Percentiles rank a stretch among this genome's conserved stretches.
phyloP scores from a whole-genome alignment of 2,888 invertebrate species.

The Vanessa cardui region DNA sequence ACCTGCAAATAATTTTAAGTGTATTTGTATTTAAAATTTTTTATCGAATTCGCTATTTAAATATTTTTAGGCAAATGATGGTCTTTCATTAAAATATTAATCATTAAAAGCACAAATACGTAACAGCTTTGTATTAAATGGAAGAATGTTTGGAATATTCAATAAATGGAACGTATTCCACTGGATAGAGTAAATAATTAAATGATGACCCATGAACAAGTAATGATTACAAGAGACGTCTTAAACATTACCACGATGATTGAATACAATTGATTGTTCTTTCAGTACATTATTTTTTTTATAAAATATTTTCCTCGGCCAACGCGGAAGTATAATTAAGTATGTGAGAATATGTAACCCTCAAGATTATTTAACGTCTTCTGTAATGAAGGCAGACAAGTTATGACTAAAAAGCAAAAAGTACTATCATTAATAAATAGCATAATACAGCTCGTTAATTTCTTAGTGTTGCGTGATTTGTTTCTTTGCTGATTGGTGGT shows the following conservation, averaged over 20 bases:
- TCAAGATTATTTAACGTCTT: neutral
- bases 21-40: too few relatives aligned
- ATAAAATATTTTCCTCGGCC: conserved; percentile 35
- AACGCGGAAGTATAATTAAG: conserved; percentile 33
- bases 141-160: too few relatives aligned
- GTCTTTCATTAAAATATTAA: too few relatives aligned
- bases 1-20: too few relatives aligned
- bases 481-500: too few relatives aligned
- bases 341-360: conserved; percentile 25
- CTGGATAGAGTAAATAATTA: neutral
- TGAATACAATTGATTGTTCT: conserved; percentile 33
- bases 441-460: too few relatives aligned
- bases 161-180: too few relatives aligned
- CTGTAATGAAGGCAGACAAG: neutral
- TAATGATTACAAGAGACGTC: neutral
- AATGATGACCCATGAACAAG: neutral
- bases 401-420: neutral
- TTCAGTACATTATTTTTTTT: conserved; percentile 5
- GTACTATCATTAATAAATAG: neutral
- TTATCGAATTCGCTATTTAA: too few relatives aligned
- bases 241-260: conserved; percentile 25
- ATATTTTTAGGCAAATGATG: too few relatives aligned
- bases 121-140: too few relatives aligned
- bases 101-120: too few relatives aligned
- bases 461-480: too few relatives aligned